Conservation (phyloP, 1,140 invertebrate species). For the Acyrthosiphon pisum region DNA sequence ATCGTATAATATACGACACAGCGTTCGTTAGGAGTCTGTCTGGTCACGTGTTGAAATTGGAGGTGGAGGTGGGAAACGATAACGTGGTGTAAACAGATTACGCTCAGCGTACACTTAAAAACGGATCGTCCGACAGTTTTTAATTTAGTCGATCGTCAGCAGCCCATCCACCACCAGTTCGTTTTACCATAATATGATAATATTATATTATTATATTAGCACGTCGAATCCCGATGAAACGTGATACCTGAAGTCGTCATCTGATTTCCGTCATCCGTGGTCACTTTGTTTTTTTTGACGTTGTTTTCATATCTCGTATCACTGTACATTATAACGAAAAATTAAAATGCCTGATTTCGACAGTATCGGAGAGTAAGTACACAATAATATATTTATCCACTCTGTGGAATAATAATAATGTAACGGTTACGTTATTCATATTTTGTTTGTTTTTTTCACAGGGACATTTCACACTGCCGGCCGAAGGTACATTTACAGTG, state of each 20-base stretch:
- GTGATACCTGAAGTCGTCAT: background rate
- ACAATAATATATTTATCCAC: background rate
- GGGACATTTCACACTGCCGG: background rate
- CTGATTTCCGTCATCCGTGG: background rate
- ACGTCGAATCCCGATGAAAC: background rate
- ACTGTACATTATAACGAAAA: background rate
- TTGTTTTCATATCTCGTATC: background rate
- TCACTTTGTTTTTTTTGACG: background rate
- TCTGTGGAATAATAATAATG: background rate
- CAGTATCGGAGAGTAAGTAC: background rate
- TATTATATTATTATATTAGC: background rate
- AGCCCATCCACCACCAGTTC: background rate
- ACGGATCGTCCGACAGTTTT: background rate
- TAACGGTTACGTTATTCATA: background rate
- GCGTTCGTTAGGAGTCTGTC: background rate
- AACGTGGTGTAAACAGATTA: background rate
- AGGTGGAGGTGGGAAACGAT: background rate
- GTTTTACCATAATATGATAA: background rate
- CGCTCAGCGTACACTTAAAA: background rate
- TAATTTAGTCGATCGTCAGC: background rate
- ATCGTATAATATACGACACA: background rate
- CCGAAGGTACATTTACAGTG: background rate
- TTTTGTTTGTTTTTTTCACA: background rate
- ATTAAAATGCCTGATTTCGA: slow-evolving; percentile 40
- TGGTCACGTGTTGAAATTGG: background rate